Evolutionary conservation across 1,140 invertebrate species (phyloP).

Genomic region (Cyphomyrmex costatus): DNA sequence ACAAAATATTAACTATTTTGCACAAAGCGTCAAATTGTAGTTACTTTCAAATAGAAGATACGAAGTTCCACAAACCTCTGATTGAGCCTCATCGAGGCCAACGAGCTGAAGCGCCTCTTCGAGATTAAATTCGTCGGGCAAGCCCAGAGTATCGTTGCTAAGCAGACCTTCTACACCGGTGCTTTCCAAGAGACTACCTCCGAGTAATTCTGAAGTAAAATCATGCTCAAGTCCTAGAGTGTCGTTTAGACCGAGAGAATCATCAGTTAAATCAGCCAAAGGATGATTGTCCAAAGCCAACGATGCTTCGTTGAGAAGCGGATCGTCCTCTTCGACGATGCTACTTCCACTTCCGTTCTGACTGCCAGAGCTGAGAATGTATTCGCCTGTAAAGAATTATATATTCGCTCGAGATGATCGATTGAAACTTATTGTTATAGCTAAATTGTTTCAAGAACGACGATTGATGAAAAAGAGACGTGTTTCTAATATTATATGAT

Average conservation of each 20-base stretch:
- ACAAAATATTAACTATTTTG: not conserved
- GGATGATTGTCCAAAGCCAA: conserved; percentile 81
- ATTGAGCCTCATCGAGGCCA: conserved; percentile 89
- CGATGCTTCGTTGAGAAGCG: conserved; percentile 78
- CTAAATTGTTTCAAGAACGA: not conserved
- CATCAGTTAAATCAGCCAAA: conserved; percentile 81
- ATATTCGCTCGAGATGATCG: not conserved
- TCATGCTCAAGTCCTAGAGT: conserved; percentile 85
- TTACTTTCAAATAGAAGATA: not conserved
- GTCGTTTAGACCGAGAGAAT: conserved; percentile 83
- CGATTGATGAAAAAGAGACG: not conserved
- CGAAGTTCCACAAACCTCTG: conserved; percentile 82
- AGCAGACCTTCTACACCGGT: conserved; percentile 82
- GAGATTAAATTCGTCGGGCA: conserved; percentile 89
- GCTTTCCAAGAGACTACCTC: conserved; percentile 79
- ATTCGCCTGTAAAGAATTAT: conserved; percentile 81
- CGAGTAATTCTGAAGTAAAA: conserved; percentile 83
- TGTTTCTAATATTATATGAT: not conserved
- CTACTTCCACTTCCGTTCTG: conserved; percentile 71
- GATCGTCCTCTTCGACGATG: conserved; percentile 75
- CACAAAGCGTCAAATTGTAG: not conserved
- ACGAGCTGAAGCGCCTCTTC: conserved; percentile 92
- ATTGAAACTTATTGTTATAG: conserved; percentile 1
- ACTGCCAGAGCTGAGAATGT: conserved; percentile 81
- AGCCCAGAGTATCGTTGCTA: conserved; percentile 82